Base-by-base conservation (phyloP, 2,113 vertebrate species). In the Enhydra lutris region DNA sequence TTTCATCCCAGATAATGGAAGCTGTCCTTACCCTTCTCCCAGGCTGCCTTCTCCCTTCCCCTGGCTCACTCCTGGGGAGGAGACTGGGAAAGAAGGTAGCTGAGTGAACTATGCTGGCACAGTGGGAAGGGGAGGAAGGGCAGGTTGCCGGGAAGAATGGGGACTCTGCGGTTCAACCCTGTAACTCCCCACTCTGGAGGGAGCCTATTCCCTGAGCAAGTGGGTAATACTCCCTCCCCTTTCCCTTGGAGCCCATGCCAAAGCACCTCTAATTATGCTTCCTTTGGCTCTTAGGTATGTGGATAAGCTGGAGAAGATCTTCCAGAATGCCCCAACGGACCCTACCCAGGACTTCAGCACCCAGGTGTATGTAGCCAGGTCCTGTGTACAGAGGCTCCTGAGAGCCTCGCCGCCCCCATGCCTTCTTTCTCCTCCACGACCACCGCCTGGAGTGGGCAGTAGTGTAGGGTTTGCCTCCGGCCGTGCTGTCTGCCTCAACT, bases 281-380 rank as follows among this genome's bases (percentile, higher is more conserved):
- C 24, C 18, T 74, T 97, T 97, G 81, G 57, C 73, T 47, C 50
- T n/a, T 91, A 99, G 99, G 98, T 99, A 99, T 1, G 99, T 99
- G 98, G 99, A 99, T 67, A 99, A 99, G 96, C 99, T 99, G 69
- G 99, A 99, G 98, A 99, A 99, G 98, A 99, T 99, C 98, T 99
- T 99, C 97, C 99, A 99, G 96, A 99, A 99, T 24, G 99, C 99
- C 10, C 99, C 99, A 2, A 98, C 99, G 0, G 99, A 99, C 97
- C 99, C 99, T 59, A 99, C 99, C 17, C 99, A 99, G 98, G 99
- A 99, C 98, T 99, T 99, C 98, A 99, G 99, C 99, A 99, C 99
- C 82, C 99, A 99, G 99, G 99, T 99, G 99, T 99, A 99, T 96
- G 99, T 99, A 95, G 97, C 89, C 36, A 42, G 24, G 73, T 83